These are phyloP conservation scores for Lasioglossum malachurum DNA, from an alignment of 2,888 invertebrate genomes.

Conservation along the genomic window DNA sequence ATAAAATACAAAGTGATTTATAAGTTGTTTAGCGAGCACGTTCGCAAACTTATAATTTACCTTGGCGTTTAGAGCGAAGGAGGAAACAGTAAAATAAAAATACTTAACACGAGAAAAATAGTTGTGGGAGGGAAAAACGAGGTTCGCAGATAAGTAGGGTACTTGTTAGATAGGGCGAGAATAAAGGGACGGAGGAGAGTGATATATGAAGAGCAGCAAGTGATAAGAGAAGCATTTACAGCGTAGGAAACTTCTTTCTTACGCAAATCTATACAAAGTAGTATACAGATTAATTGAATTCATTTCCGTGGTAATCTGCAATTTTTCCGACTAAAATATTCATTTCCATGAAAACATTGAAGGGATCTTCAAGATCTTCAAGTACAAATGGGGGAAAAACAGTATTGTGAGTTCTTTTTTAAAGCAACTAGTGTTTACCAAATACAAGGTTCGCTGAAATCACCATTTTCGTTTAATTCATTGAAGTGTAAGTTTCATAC, in stretches of 20 bases:
- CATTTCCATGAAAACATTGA: background rate
- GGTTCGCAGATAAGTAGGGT: slow-evolving; percentile 32
- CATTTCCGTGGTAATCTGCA: background rate
- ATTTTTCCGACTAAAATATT: background rate
- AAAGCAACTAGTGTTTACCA: background rate
- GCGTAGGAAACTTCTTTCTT: slow-evolving; percentile 1
- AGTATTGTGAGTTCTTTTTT: background rate
- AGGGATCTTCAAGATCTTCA: background rate
- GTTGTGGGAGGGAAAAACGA: background rate
- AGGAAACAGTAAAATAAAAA: slow-evolving; percentile 3
- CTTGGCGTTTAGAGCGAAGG: slow-evolving; percentile 4
- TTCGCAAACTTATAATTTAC: slow-evolving; percentile 17
- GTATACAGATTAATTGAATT: background rate
- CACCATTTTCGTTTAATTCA: background rate
- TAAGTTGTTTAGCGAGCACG: background rate
- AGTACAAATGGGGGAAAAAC: background rate
- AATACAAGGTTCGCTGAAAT: background rate
- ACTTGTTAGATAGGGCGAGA: slow-evolving; percentile 4
- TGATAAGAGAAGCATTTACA: slow-evolving; percentile 30
- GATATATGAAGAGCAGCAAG: slow-evolving; percentile 33
- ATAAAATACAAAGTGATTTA: background rate
- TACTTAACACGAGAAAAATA: slow-evolving; percentile 11
- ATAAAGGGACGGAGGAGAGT: slow-evolving; percentile 13
- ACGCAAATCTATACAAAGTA: background rate
- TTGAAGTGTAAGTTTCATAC: background rate